These are phyloP conservation scores for Petrosia ficiformis DNA, from an alignment of 37 sponge, comb jelly and placozoan genomes.

Conservation along the genomic window DNA sequence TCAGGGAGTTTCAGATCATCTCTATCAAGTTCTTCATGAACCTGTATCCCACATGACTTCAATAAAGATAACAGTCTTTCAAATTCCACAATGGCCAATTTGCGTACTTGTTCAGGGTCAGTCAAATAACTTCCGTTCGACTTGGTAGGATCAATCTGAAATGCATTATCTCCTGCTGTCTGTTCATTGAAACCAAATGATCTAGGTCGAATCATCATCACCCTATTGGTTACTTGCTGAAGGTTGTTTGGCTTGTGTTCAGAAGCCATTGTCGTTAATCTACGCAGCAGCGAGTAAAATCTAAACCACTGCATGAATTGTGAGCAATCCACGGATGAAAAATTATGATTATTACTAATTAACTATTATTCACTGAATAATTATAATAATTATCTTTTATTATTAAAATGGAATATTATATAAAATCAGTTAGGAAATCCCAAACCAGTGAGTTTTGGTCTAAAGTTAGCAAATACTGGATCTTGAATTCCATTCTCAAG, in stretches of 20 bases:
- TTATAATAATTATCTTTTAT: no score
- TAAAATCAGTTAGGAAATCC: constrained; percentile 34
- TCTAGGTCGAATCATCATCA: constrained; percentile 64
- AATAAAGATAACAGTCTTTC: constrained; percentile 32
- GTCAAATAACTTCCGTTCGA: background rate
- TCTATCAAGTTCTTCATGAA: constrained; percentile 40
- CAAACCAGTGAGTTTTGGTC: constrained; percentile 31
- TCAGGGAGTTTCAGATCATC: constrained; percentile 24
- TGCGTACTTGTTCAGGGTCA: background rate
- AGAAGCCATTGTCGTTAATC: no score
- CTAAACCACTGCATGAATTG: no score
- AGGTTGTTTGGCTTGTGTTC: background rate
- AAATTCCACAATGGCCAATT: constrained; percentile 59
- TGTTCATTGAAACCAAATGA: constrained; percentile 51
- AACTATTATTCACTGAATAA: no score
- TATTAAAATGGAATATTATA: no score
- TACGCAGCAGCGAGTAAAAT: no score
- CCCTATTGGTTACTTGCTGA: constrained; percentile 13
- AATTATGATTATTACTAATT: no score
- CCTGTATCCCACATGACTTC: constrained; percentile 12
- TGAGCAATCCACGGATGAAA: no score
- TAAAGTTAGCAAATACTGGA: constrained; percentile 32
- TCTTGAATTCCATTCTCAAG: constrained; percentile 46
- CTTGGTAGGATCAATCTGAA: constrained; percentile 21
- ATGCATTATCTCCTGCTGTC: constrained; percentile 57